Evolutionary conservation across 2,888 invertebrate genomes (phyloP), one percentile per base, ranked within the genome.

Genomic region (Hydrotaea cyrtoneurina): DNA sequence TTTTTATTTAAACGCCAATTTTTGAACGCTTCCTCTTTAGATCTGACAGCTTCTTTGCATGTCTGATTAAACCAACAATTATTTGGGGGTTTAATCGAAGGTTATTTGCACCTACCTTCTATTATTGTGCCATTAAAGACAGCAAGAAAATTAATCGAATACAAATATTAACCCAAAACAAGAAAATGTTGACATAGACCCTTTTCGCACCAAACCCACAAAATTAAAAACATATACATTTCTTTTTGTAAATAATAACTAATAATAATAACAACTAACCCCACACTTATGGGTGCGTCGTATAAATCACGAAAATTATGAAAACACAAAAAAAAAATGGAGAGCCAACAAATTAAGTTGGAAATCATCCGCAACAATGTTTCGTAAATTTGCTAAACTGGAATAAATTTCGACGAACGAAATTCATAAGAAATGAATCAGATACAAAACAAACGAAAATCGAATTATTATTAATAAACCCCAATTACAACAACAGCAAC

Each of bases 321-420:
- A 50, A 31, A 31, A 26, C 21, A 43, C 21, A 39, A 23, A 57
- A n/a, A 31, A 62, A 2, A 31, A 26, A 31, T 2, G 1, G 11
- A 39, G 13, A 4, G 39, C 39, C 64, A 36, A 36, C 64, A 64
- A 36, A 64, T 64, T 31, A 31, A 4, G 31, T 7, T 13, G 64
- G 31, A 64, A 64, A 64, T 64, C 64, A 64, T 36, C 64, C 31
- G 36, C 64, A 64, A 50, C 53, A 57, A 17, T 66, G 72, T 75
- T 82, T 78, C 78, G 53, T 78, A 82, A 78, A 71, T 26, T 78
- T 73, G 74, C 82, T 23, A 39, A 74, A 69, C 39, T 71, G 59
- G 69, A 78, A 82, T 82, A 59, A 43, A 78, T 78, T 82, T 66
- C 69, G 43, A 43, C 62, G 19, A 81, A 0, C 15, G 36, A 46